Evolutionary conservation across 1,140 invertebrate species (phyloP).

Genomic region (Aplysia californica): DNA sequence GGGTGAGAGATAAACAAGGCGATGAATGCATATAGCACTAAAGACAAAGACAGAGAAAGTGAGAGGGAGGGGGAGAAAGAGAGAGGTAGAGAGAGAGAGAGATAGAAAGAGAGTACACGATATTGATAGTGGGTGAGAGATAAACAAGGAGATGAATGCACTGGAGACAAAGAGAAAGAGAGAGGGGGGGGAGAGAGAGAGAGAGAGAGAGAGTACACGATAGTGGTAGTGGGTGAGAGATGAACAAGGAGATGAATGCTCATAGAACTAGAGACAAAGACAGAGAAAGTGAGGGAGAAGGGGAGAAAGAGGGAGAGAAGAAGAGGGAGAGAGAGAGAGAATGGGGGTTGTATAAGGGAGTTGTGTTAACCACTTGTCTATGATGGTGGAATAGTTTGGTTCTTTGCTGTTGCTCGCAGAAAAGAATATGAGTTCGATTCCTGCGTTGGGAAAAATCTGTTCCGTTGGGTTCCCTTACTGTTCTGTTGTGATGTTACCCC

Average conservation of each 20-base stretch:
- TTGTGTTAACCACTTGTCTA: too few relatives aligned
- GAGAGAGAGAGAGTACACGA: neutral
- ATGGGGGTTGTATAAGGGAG: too few relatives aligned
- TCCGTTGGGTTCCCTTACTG: too few relatives aligned
- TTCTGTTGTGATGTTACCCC: too few relatives aligned
- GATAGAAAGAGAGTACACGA: too few relatives aligned
- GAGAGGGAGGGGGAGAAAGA: neutral
- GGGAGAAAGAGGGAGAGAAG: neutral
- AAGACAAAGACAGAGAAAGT: neutral
- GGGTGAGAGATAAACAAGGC: neutral
- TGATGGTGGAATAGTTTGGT: too few relatives aligned
- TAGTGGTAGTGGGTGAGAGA: neutral
- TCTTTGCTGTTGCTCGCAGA: too few relatives aligned
- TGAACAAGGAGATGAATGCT: neutral
- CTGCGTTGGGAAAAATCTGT: too few relatives aligned
- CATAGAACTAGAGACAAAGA: neutral
- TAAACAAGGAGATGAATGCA: neutral
- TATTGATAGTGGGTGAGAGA: neutral
- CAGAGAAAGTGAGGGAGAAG: slow-evolving; percentile 1
- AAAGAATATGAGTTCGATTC: too few relatives aligned
- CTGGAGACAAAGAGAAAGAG: neutral
- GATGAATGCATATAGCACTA: neutral
- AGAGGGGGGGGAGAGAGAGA: neutral
- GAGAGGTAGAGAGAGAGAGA: too few relatives aligned
- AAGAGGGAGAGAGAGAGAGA: neutral